Base-by-base conservation (phyloP, 2,113 vertebrate species). In the Sinocyclocheilus maitianheensis region DNA sequence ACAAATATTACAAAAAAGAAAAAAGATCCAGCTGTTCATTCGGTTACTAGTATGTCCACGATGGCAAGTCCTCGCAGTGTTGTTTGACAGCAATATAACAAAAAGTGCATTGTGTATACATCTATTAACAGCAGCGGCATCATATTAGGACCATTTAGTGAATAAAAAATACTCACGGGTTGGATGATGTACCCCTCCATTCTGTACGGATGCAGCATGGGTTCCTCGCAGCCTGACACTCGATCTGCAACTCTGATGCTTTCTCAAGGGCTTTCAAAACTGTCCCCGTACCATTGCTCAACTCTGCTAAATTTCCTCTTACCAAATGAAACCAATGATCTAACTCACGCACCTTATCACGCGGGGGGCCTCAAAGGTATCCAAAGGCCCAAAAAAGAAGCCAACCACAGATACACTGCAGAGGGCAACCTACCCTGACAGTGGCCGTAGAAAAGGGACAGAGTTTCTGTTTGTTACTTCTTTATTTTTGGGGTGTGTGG, bases 151-250 rank as follows among this genome's bases (percentile, higher is more conserved):
- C 30, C 37, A 37, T 24, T 51, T 5, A 30, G 20, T 79, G 48
- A 18, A 78, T 53, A n/a, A 65, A 16, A 78, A 77, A 84, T 95
- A 95, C 95, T 95, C 87, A 96, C 95, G 90, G 94, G 91, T 37
- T 94, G 90, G 88, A 95, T 94, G 90, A 96, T 94, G 84, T 96
- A 96, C 90, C 94, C 95, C 93, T 96, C 95, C 95, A 95, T 96
- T 94, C 94, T 96, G 93, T 93, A 94, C 58, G 94, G 87, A 93
- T 95, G 94, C 92, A 95, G 94, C 95, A 95, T 95, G 92, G 94
- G 94, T 94, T 92, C 92, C 83, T 92, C 87, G 93, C 90, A 90
- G 90, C 89, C 79, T 81, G 85, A 91, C 89, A 87, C 83, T 90
- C 87, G 90, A 88, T 89, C 84, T 89, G 91, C 90, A n/a, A 87